Conservation (phyloP, 1,140 invertebrate genomes). For the Atopsyche davidsoni region DNA sequence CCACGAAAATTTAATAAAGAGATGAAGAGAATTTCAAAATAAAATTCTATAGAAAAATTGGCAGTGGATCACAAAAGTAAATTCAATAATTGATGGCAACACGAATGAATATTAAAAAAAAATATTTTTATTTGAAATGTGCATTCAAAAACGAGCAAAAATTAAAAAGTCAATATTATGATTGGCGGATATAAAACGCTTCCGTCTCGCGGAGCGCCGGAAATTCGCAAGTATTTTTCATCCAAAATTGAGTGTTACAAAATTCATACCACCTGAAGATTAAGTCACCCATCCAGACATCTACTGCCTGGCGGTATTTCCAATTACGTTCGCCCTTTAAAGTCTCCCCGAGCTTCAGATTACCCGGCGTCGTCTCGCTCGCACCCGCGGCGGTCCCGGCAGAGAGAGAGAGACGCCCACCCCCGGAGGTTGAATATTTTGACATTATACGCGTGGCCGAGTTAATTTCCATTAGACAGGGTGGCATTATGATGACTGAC, state of each 20-base stretch:
- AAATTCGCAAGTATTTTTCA: slow-evolving; percentile 4
- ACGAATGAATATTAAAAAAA: no score
- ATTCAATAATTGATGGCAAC: no score
- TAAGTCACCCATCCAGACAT: slow-evolving; percentile 17
- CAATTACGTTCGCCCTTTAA: slow-evolving; percentile 28
- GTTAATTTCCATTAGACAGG: slow-evolving; percentile 28
- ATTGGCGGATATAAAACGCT: no score
- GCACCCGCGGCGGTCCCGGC: slow-evolving; percentile 5
- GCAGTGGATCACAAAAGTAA: no score
- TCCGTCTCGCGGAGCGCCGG: no score
- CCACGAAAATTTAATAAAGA: no score
- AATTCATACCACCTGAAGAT: slow-evolving; percentile 22
- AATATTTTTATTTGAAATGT: no score
- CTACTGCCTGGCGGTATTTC: slow-evolving; percentile 21
- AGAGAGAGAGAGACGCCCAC: slow-evolving; percentile 2
- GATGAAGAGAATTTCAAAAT: no score
- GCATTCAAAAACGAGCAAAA: no score
- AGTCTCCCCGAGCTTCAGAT: slow-evolving; percentile 14
- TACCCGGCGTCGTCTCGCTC: slow-evolving; percentile 3
- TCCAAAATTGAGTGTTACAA: no score
- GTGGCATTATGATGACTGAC: slow-evolving; percentile 29
- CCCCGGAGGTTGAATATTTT: slow-evolving; percentile 17
- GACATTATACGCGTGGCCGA: slow-evolving; percentile 26
- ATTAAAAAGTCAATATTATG: no score
- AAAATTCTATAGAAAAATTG: no score